These are phyloP conservation scores for Coelopa pilipes DNA, from an alignment of 2,888 invertebrate genomes.

Conservation along the genomic window DNA sequence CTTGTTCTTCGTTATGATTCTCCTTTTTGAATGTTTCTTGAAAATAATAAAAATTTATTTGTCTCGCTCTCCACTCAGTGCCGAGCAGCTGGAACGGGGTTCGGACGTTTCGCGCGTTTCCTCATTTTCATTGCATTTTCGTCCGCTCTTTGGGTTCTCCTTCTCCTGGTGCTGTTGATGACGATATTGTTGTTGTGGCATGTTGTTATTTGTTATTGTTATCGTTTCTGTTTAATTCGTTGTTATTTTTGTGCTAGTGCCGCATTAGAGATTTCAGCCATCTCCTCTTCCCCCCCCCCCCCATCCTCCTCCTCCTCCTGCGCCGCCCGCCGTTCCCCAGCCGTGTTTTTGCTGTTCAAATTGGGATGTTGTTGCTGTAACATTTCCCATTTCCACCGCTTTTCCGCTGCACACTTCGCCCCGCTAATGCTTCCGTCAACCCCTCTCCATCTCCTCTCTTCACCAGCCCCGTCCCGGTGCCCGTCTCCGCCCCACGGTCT, in stretches of 20 bases:
- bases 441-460: background rate
- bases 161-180: background rate
- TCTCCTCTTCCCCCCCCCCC: background rate
- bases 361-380: background rate
- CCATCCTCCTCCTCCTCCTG: background rate
- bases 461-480: too few species aligned
- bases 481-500: too few species aligned
- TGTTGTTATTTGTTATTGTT: too few species aligned
- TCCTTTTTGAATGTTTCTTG: background rate
- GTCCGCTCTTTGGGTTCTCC: background rate
- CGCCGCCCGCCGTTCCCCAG: background rate
- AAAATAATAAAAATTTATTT: background rate
- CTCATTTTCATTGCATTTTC: too few species aligned
- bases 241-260: background rate
- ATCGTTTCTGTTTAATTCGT: slow-evolving; percentile 1
- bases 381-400: background rate
- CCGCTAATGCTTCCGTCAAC: background rate
- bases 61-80: background rate
- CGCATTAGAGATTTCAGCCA: background rate
- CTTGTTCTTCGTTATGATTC: too few species aligned
- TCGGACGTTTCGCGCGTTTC: too few species aligned
- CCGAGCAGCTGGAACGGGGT: too few species aligned
- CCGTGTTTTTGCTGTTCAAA: too few species aligned
- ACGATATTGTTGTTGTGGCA: too few species aligned
- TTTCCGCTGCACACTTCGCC: background rate